Percentiles rank a stretch among this genome's conserved stretches.
Conservation (phyloP, 2,113 vertebrate genomes). For the Callospermophilus lateralis region DNA sequence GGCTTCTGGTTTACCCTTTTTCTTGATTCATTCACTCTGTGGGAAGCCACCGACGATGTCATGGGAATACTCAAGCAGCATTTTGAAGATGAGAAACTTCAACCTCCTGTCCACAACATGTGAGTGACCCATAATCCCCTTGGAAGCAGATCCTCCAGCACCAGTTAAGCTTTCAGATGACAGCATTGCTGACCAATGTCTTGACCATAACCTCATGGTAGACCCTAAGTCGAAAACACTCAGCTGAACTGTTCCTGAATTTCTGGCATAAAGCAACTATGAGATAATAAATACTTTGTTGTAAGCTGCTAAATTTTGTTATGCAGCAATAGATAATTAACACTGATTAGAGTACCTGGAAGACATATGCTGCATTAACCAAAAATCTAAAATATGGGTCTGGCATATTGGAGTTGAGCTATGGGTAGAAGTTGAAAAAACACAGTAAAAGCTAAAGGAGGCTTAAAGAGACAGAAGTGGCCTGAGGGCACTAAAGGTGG, state of each 20-base stretch:
- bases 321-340: background rate
- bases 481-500: background rate
- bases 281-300: background rate
- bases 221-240: background rate
- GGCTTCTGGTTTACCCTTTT: background rate
- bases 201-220: background rate
- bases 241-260: background rate
- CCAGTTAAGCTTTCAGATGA: background rate
- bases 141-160: background rate
- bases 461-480: background rate
- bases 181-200: background rate
- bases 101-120: background rate
- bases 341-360: background rate
- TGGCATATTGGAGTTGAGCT: fast-evolving
- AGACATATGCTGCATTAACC: background rate
- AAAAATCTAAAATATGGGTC: background rate
- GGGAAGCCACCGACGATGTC: background rate
- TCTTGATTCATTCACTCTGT: background rate
- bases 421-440: background rate
- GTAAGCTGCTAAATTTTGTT: background rate
- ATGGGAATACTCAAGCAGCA: background rate
- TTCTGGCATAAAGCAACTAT: background rate
- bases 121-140: background rate
- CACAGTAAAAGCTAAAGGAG: background rate
- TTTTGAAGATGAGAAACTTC: background rate